Conservation (phyloP, 1,140 invertebrate species). For the Drosophila tristis region DNA sequence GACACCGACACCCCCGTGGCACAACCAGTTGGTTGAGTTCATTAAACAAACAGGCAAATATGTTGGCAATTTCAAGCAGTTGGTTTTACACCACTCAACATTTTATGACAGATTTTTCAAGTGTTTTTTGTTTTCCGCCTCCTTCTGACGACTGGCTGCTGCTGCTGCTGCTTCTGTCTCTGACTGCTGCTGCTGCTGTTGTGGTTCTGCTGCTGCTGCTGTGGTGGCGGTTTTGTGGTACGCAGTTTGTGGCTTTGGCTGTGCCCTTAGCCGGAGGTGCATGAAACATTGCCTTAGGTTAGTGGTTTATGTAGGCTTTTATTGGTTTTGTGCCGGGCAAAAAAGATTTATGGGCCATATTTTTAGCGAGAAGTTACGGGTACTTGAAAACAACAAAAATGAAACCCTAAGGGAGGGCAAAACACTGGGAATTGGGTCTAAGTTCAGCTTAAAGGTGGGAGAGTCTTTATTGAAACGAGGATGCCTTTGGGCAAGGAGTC, state of each 20-base stretch:
- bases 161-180: too few relatives aligned
- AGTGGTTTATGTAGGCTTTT: slow-evolving; percentile 80
- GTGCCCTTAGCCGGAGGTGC: slow-evolving; percentile 24
- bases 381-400: slow-evolving; percentile 26
- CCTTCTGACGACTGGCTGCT: slow-evolving; percentile 18
- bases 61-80: slow-evolving; percentile 78
- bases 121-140: slow-evolving; percentile 55
- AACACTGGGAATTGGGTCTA: slow-evolving; percentile 24
- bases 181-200: slow-evolving; percentile 8
- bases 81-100: slow-evolving; percentile 67
- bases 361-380: slow-evolving; percentile 44
- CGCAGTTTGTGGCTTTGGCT: slow-evolving; percentile 39
- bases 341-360: slow-evolving; percentile 71
- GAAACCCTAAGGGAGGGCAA: not conserved
- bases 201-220: slow-evolving; percentile 1
- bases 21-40: slow-evolving; percentile 48
- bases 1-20: not conserved
- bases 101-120: slow-evolving; percentile 83
- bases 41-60: slow-evolving; percentile 80
- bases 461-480: not conserved
- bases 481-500: not conserved
- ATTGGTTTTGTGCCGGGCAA: slow-evolving; percentile 63
- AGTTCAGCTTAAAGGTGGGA: not conserved
- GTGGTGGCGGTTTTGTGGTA: slow-evolving; percentile 55
- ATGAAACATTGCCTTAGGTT: slow-evolving; percentile 64